A percentile compares a stretch with the other conserved stretches of the same genome.
Conservation (phyloP, 1,140 invertebrate species). For the Spodoptera litura region DNA sequence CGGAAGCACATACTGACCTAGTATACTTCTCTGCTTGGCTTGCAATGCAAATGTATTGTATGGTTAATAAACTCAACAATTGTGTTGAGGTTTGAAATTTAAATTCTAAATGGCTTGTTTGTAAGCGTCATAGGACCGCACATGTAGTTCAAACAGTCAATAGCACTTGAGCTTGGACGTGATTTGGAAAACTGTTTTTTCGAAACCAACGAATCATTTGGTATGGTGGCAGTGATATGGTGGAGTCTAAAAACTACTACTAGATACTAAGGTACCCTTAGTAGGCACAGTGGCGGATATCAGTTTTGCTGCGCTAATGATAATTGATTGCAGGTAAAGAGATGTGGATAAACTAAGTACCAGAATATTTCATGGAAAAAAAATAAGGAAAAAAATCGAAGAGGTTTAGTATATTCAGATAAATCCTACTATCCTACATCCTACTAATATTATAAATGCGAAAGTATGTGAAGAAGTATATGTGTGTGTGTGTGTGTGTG, state of each 20-base stretch:
- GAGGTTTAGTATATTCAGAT: no score
- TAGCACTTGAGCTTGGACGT: no score
- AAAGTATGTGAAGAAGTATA: no score
- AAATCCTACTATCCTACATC: no score
- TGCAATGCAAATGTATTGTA: conserved; percentile 58
- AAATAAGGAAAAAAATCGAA: no score
- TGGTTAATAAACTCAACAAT: conserved; percentile 32
- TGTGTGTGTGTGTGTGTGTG: no score
- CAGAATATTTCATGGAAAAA: no score
- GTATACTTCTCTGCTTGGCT: conserved; percentile 56
- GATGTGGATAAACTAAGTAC: not conserved
- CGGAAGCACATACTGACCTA: conserved; percentile 72
- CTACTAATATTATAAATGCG: no score
- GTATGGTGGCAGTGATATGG: not conserved
- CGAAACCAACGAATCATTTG: not conserved
- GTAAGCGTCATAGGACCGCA: conserved; percentile 30
- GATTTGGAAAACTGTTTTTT: no score
- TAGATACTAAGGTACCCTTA: not conserved
- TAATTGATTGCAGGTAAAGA: not conserved
- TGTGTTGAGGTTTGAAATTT: conserved; percentile 36
- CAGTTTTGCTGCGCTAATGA: conserved; percentile 2
- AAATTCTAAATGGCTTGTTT: conserved; percentile 25
- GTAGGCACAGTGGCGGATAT: conserved; percentile 27
- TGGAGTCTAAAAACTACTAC: no score
- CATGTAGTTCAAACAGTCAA: not conserved